These are phyloP conservation scores for Parasteatoda lunata DNA, from an alignment of 2,888 invertebrate species.

Conservation along the genomic window DNA sequence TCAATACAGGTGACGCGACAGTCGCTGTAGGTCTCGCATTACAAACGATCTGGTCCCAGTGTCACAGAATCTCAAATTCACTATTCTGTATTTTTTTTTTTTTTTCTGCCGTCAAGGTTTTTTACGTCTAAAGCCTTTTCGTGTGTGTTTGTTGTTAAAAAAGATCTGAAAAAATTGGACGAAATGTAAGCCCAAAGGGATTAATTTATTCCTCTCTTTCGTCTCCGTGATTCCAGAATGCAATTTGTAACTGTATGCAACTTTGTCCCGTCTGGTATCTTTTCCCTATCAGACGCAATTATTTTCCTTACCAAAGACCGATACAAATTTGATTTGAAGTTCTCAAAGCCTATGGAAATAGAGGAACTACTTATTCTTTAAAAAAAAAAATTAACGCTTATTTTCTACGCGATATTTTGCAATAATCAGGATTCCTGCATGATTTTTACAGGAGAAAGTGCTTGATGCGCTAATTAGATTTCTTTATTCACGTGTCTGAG, in stretches of 20 bases:
- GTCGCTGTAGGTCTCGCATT: conserved; percentile 54
- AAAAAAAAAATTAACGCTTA: no score
- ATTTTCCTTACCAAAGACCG: background rate
- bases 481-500: no score
- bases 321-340: background rate
- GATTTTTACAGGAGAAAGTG: no score
- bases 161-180: conserved; percentile 24
- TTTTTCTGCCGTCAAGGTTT: background rate
- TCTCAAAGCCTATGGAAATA: background rate
- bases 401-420: no score
- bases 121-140: background rate
- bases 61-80: conserved; percentile 27
- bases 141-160: conserved; percentile 21
- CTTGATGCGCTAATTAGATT: no score
- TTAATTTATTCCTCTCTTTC: conserved; percentile 42
- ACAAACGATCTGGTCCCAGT: conserved; percentile 38
- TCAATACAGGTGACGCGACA: conserved; percentile 64
- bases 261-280: background rate
- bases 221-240: background rate
- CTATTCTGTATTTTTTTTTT: conserved; percentile 7
- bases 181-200: conserved; percentile 30
- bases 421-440: no score
- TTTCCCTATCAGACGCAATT: background rate
- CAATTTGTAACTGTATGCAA: background rate
- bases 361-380: background rate